Base-by-base conservation (phyloP, 1,140 invertebrate genomes). In the Araneus ventricosus region DNA sequence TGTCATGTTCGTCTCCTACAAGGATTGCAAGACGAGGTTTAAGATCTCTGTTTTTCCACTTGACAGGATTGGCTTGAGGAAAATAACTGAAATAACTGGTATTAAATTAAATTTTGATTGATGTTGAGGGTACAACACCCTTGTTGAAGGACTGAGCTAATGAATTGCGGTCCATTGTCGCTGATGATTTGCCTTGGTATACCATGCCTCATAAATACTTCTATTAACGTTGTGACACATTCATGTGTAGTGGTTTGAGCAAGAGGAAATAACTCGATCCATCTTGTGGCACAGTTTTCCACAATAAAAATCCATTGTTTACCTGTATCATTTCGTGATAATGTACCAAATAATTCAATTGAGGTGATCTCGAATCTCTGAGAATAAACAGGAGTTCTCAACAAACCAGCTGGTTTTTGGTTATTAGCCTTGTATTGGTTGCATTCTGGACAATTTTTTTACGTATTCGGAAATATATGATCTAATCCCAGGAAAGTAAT, bases 191-290 rank as follows among this genome's bases (percentile, higher is more conserved):
- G 8, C 27, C 70, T 80, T 41, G 93, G 93, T 45, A 85, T 4
- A 52, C 88, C 88, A 61, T 90, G 82, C 14, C 93, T 67, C 45
- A 90, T 37, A 10, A 89, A 82, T 14, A 90, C 59, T 67, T 93
- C 75, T 24, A 90, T 30, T 34, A 93, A 27, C 24, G 6, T 80
- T 89, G n/a, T 89, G 6, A 27, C 37, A 79, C n/a, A 27, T 34
- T 79, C 17, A 22, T 52, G 0, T 3, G 34, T 41, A 61, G 24
- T 89, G 39, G 61, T 20, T 22, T 79, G 5, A 30, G 4, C 0
- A 14, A 90, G 22, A 24, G 67, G 17, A n/a, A 93, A 93, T 22
- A 93, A 34, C 61, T 90, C 87, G 14, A 93, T 61, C 87, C 67
- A 93, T 63, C 34, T 52, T 0, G 88, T 82, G 24, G 34, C 20